Evolutionary conservation across 2,797 vertebrate species (phyloP).

Genomic region (Anguilla pacifica): DNA sequence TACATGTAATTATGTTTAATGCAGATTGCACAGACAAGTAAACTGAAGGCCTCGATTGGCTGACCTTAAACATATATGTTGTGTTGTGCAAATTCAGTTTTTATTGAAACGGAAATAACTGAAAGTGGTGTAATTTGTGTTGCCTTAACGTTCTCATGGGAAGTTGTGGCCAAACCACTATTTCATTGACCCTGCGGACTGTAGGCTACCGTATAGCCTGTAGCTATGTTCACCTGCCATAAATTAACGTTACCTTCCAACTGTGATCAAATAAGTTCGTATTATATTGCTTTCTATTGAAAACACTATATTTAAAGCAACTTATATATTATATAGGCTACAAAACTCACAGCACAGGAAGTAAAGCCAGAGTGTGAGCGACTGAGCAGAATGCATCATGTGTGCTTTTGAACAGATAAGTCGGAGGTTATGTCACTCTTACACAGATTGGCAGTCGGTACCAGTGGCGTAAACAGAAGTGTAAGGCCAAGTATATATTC

Average conservation of each 20-base stretch:
- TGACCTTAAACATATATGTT: neutral
- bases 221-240: neutral
- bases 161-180: neutral
- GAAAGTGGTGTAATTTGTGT: conserved; percentile 2
- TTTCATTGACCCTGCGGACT: neutral
- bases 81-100: neutral
- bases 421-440: neutral
- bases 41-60: neutral
- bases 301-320: neutral
- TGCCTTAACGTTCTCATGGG: conserved; percentile 4
- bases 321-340: neutral
- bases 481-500: neutral
- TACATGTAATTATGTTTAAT: neutral
- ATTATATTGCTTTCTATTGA: neutral
- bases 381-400: neutral
- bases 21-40: neutral
- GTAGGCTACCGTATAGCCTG: neutral
- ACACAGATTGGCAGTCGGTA: neutral
- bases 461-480: neutral
- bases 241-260: neutral
- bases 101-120: neutral
- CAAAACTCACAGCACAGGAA: neutral
- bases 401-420: neutral
- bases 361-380: neutral
- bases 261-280: neutral